Conservation (phyloP, 2,888 invertebrate species). For the Herminia tarsipennalis region DNA sequence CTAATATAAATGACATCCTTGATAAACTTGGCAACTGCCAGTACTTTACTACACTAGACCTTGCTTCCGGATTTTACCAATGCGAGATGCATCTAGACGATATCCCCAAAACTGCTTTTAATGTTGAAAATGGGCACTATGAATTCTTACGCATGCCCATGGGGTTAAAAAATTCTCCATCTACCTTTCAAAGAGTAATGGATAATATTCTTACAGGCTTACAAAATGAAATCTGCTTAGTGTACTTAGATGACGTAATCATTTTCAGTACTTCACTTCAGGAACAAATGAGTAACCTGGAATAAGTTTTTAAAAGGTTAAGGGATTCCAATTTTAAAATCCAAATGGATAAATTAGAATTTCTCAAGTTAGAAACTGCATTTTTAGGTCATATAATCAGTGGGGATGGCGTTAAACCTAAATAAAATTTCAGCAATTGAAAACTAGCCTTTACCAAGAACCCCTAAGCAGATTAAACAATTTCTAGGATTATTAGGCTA, state of each 20-base stretch:
- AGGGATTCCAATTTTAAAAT: conserved; percentile 16
- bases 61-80: no score
- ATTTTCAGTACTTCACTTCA: conserved; percentile 7
- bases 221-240: no score
- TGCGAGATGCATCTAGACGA: not conserved
- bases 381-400: conserved; percentile 4
- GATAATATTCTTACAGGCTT: no score
- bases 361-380: no score
- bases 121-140: conserved; percentile 9
- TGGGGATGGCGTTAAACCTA: conserved; percentile 5
- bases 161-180: no score
- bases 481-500: no score
- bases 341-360: conserved; percentile 15
- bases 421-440: conserved; percentile 1
- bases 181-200: no score
- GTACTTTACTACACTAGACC: no score
- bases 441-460: not conserved
- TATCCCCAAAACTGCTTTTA: conserved; percentile 2
- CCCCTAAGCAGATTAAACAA: no score
- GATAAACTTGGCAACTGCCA: no score
- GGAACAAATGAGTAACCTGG: conserved; percentile 9
- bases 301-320: conserved; percentile 9
- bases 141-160: conserved; percentile 10
- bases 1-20: no score
- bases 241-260: conserved; percentile 8